These are phyloP conservation scores for Tenthredo distinguenda DNA, from an alignment of 2,888 invertebrate genomes.

Conservation along the genomic window DNA sequence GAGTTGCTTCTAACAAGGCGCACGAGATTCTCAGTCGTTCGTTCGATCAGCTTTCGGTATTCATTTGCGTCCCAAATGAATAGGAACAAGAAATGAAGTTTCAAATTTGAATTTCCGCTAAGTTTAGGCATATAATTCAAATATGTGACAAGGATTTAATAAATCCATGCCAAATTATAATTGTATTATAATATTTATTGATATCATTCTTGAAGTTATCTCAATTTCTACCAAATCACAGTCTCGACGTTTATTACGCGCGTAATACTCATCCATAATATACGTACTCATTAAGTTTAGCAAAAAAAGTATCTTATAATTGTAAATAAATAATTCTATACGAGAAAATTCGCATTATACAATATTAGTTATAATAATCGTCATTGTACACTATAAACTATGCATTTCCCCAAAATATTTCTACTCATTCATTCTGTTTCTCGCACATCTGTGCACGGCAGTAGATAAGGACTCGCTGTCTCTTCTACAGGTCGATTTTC, in stretches of 20 bases:
- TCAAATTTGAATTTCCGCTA: neutral
- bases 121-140: neutral
- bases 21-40: neutral
- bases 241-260: neutral
- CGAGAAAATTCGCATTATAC: neutral
- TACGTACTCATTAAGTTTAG: neutral
- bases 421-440: neutral
- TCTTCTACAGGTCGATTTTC: conserved; percentile 10
- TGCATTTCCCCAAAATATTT: neutral
- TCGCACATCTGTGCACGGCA: neutral
- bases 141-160: neutral
- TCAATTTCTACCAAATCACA: conserved; percentile 26
- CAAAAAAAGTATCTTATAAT: neutral
- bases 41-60: neutral
- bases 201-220: neutral
- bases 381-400: conserved; percentile 1
- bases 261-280: neutral
- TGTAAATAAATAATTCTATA: conserved; percentile 28
- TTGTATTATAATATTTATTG: neutral
- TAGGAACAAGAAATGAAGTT: neutral
- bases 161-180: neutral
- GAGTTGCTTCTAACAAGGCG: too few relatives aligned
- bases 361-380: neutral
- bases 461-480: conserved; percentile 4
- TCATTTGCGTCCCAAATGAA: neutral